Conservation (phyloP, 1,140 invertebrate species). For the Mizuhopecten yessoensis region DNA sequence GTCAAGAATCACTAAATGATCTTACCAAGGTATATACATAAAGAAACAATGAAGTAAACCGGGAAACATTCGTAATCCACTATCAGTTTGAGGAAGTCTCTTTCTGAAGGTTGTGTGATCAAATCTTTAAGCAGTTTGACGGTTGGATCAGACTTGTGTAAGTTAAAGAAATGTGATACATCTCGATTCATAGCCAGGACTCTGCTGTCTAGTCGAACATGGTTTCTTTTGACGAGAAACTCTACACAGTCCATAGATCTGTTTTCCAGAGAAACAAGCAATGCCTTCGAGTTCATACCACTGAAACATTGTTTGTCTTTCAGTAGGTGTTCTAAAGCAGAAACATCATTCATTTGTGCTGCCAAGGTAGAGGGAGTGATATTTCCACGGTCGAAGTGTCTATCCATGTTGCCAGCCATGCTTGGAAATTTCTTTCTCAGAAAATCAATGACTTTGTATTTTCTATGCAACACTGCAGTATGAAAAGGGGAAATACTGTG, state of each 20-base stretch:
- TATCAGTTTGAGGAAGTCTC: background rate
- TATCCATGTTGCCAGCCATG: slow-evolving; percentile 17
- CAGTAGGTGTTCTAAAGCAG: background rate
- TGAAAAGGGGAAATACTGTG: slow-evolving; percentile 2
- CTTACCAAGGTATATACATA: background rate
- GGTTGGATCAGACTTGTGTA: background rate
- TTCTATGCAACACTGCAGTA: background rate
- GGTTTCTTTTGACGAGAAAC: background rate
- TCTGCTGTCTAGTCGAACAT: background rate
- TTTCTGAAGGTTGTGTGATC: background rate
- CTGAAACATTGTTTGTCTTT: background rate
- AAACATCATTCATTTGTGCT: background rate
- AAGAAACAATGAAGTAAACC: background rate
- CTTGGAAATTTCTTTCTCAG: background rate
- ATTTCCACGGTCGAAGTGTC: background rate
- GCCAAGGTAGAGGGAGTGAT: background rate
- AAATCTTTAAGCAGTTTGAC: background rate
- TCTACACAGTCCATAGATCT: background rate
- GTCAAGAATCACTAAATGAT: too few relatives aligned
- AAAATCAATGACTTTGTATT: background rate
- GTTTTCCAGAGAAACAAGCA: background rate
- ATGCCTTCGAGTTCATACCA: background rate
- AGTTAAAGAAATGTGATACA: background rate
- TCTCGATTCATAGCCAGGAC: background rate
- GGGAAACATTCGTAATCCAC: background rate